Evolutionary conservation across 2,888 invertebrate species (phyloP).

Genomic region (Erebia ligea): DNA sequence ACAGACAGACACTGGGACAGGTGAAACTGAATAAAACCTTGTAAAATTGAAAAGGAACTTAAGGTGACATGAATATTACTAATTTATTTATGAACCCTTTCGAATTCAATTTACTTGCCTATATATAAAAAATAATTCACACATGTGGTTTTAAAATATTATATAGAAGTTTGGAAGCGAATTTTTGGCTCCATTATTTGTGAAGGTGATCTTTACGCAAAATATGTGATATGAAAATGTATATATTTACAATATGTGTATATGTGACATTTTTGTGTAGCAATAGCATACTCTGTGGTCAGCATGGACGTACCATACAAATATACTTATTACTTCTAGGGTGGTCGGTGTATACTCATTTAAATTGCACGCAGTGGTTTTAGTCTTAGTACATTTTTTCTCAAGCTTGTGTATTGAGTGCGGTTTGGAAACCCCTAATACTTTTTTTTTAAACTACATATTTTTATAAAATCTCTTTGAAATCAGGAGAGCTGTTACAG

Average conservation of each 20-base stretch:
- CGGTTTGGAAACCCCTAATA: constrained; percentile 34
- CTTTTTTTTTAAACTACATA: background rate
- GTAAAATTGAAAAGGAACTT: background rate
- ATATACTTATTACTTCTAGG: no score
- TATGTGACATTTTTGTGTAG: constrained; percentile 16
- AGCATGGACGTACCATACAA: no score
- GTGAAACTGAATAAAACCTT: no score
- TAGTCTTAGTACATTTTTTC: background rate
- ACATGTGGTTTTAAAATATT: no score
- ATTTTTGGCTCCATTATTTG: background rate
- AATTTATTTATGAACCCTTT: background rate
- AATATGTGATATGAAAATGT: background rate
- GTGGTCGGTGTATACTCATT: background rate
- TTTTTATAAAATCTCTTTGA: background rate
- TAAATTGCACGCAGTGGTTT: constrained; percentile 7
- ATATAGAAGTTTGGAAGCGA: no score
- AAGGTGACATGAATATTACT: background rate
- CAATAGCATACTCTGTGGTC: constrained; percentile 14
- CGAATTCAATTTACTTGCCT: background rate
- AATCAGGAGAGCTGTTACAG: background rate
- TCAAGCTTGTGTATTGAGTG: constrained; percentile 30
- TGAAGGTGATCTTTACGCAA: background rate
- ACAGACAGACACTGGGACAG: no score
- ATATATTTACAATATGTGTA: constrained; percentile 2
- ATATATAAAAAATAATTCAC: no score